These are phyloP conservation scores for Cryptus viduatorius DNA, from an alignment of 2,888 invertebrate species.

Conservation along the genomic window DNA sequence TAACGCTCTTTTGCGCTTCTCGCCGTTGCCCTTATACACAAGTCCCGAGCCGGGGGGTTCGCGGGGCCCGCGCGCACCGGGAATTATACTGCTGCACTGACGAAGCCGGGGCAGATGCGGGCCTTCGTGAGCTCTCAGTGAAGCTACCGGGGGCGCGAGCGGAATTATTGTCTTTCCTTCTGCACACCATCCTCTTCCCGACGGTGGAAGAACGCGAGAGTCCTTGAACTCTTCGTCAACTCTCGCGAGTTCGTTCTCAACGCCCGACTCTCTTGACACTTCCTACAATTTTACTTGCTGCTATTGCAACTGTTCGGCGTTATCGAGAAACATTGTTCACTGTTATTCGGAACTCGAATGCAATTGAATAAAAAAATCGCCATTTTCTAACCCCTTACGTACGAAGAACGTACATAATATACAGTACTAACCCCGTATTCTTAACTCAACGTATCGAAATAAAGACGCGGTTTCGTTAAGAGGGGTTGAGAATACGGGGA, in stretches of 20 bases:
- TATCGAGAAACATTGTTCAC: not conserved
- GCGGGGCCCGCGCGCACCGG: slow-evolving; percentile 61
- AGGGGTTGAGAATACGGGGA: too few relatives aligned
- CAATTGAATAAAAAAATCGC: not conserved
- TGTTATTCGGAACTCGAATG: not conserved
- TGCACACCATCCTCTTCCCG: slow-evolving; percentile 51
- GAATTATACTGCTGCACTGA: slow-evolving; percentile 55
- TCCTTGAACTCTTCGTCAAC: slow-evolving; percentile 63
- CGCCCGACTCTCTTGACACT: slow-evolving; percentile 21
- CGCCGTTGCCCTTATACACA: slow-evolving; percentile 76
- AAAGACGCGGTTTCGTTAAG: too few relatives aligned
- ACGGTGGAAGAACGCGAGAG: slow-evolving; percentile 63
- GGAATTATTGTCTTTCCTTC: slow-evolving; percentile 61
- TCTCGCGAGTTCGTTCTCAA: slow-evolving; percentile 52
- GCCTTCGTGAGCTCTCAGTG: slow-evolving; percentile 13
- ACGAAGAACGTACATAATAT: too few relatives aligned
- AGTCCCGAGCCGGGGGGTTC: slow-evolving; percentile 63
- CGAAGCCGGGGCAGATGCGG: slow-evolving; percentile 27
- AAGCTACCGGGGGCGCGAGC: slow-evolving; percentile 30
- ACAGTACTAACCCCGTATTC: too few relatives aligned
- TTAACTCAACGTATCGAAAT: too few relatives aligned
- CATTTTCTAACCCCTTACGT: not conserved
- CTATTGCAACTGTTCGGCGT: not conserved
- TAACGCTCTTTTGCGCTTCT: slow-evolving; percentile 77
- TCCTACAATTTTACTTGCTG: slow-evolving; percentile 6